Conservation (phyloP, 2,888 invertebrate genomes). For the Melanostoma scalare region DNA sequence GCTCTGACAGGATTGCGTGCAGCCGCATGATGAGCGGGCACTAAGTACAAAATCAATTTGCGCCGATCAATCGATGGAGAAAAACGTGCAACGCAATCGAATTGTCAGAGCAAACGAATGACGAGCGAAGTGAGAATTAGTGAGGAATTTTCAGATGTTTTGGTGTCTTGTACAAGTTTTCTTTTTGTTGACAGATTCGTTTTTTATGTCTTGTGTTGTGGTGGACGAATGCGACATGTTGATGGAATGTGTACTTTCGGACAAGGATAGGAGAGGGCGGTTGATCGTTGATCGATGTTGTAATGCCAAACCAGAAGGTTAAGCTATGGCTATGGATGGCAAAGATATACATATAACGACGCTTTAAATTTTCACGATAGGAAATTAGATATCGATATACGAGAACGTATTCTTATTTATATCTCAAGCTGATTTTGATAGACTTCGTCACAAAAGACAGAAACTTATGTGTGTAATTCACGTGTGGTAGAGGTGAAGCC, state of each 20-base stretch:
- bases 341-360: too few relatives aligned
- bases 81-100: slow-evolving; percentile 54
- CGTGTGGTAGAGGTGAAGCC: too few relatives aligned
- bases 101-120: slow-evolving; percentile 48
- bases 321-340: too few relatives aligned
- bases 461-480: too few relatives aligned
- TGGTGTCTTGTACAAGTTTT: slow-evolving; percentile 51
- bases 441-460: too few relatives aligned
- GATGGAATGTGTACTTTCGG: slow-evolving; percentile 32
- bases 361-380: too few relatives aligned
- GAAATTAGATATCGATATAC: too few relatives aligned
- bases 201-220: slow-evolving; percentile 9
- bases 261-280: not conserved
- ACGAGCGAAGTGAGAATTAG: slow-evolving; percentile 70
- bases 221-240: slow-evolving; percentile 63
- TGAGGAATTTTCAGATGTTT: slow-evolving; percentile 71
- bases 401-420: too few relatives aligned
- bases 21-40: slow-evolving; percentile 62
- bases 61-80: slow-evolving; percentile 65
- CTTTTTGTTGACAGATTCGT: slow-evolving; percentile 21
- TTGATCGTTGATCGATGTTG: slow-evolving; percentile 43
- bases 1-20: slow-evolving; percentile 58
- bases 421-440: too few relatives aligned
- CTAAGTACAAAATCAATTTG: slow-evolving; percentile 72
- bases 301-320: slow-evolving; percentile 32